Percentiles rank a stretch among this genome's conserved stretches.
phyloP scores from a whole-genome alignment of 2,797 vertebrate species.

The Acrossocheilus fasciatus region DNA sequence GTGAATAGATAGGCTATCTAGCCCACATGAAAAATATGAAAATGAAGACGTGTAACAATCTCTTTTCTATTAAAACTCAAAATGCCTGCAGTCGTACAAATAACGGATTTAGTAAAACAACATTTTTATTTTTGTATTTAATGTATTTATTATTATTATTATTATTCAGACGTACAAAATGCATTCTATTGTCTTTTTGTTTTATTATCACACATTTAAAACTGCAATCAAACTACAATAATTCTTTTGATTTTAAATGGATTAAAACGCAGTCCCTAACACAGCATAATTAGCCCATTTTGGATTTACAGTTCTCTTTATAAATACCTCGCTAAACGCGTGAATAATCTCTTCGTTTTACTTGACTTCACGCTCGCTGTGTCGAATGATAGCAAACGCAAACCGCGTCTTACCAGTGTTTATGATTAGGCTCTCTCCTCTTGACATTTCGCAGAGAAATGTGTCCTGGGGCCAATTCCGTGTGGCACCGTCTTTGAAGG shows the following conservation, averaged over 20 bases:
- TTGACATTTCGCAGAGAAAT: slow-evolving; percentile 46
- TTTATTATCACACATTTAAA: slow-evolving; percentile 2
- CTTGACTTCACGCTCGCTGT: slow-evolving; percentile 30
- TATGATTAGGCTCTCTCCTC: slow-evolving; percentile 42
- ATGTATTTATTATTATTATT: not conserved
- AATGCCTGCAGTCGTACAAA: not conserved
- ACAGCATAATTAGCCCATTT: not conserved
- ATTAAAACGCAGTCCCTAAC: not conserved
- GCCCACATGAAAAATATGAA: not conserved
- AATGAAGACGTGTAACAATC: not conserved
- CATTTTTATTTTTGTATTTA: not conserved
- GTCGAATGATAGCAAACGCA: slow-evolving; percentile 30
- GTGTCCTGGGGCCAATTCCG: slow-evolving; percentile 46
- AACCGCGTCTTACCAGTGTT: slow-evolving; percentile 54
- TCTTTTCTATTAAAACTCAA: not conserved
- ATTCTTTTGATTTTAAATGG: not conserved
- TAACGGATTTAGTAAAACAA: not conserved
- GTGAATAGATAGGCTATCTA: not conserved
- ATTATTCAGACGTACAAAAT: not conserved
- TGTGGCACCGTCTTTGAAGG: slow-evolving; percentile 14
- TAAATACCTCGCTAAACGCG: slow-evolving; percentile 16
- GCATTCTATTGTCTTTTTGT: not conserved
- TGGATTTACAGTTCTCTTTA: not conserved
- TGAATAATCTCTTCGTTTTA: slow-evolving; percentile 39
- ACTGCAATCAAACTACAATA: not conserved